phyloP scores from a whole-genome alignment of 2,888 invertebrate genomes.

The Troides aeacus region DNA sequence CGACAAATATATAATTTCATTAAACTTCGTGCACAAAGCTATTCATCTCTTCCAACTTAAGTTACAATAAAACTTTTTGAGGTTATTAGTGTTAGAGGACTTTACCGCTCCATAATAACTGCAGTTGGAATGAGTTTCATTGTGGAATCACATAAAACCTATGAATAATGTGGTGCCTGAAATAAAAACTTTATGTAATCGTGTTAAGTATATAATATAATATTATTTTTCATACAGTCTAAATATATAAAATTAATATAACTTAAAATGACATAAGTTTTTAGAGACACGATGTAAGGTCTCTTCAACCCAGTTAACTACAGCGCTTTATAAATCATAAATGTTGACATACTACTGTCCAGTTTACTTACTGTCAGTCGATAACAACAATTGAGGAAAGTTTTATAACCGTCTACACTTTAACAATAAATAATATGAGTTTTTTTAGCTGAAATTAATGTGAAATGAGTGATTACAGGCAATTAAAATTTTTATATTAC shows the following conservation, averaged over 20 bases:
- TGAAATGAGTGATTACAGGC: background rate
- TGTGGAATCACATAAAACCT: slow-evolving; percentile 11
- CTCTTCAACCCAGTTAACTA: too few relatives aligned
- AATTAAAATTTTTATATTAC: background rate
- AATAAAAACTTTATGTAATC: background rate
- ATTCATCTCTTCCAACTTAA: slow-evolving; percentile 7
- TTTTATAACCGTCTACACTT: too few relatives aligned
- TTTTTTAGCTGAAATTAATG: background rate
- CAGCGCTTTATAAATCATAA: too few relatives aligned
- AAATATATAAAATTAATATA: too few relatives aligned
- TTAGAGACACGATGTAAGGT: too few relatives aligned
- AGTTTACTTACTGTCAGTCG: too few relatives aligned
- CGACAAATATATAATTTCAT: background rate
- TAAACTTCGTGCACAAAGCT: slow-evolving; percentile 9
- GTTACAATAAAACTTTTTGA: slow-evolving; percentile 13
- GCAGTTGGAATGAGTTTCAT: slow-evolving; percentile 14
- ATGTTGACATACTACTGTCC: too few relatives aligned
- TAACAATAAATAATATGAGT: background rate
- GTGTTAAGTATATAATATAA: background rate
- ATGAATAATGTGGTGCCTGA: background rate
- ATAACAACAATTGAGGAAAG: too few relatives aligned
- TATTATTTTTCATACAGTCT: background rate
- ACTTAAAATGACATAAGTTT: too few relatives aligned
- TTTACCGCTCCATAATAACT: slow-evolving; percentile 11
- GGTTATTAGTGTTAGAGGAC: slow-evolving; percentile 13